Evolutionary conservation across 2,797 vertebrate genomes (phyloP), one percentile per base, ranked within the genome.

Genomic region (Sebastiscus tertius): DNA sequence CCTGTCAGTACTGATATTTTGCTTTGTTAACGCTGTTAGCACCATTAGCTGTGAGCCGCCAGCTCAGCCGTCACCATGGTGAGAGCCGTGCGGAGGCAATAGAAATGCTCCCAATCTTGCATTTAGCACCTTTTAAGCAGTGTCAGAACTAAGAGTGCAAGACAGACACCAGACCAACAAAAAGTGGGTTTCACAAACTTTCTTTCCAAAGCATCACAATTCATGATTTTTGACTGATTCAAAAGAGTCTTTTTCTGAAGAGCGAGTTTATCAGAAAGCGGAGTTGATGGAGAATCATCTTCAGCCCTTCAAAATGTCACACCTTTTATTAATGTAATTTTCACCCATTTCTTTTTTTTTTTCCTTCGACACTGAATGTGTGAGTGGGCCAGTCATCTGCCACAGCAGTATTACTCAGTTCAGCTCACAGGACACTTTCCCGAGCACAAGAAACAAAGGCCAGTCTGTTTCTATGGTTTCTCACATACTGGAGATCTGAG

Each of bases 401-500:
- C 90, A 77, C 87, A 70, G 89, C 88, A 89, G 85, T 88, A 91
- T 93, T 91, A 91, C 89, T 92, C 90, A 89, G 91, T 93, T 87
- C 91, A 81, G 89, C 88, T 88, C 88, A 80, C 90, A 90, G 85
- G 90, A 93, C 92, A 91, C 89, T 94, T 94, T 93, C 82, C 87
- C 78, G 67, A 85, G 86, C 91, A 75, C 54, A 22, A 88, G 85
- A 89, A 94, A 96, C 94, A 95, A 94, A 95, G 90, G 85, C 86
- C 78, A 73, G 88, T 82, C 91, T 95, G 94, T 95, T 93, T 94
- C 91, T 92, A 93, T 93, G 92, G 92, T 94, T 94, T 95, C 92
- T 88, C 92, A 90, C 88, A 82, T 90, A 89, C 89, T 92, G 90
- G 82, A 90, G 87, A 92, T 91, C 82, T 85, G 79, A 92, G 81